Conservation (phyloP, 2,888 invertebrate species). For the Agapostemon virescens region DNA sequence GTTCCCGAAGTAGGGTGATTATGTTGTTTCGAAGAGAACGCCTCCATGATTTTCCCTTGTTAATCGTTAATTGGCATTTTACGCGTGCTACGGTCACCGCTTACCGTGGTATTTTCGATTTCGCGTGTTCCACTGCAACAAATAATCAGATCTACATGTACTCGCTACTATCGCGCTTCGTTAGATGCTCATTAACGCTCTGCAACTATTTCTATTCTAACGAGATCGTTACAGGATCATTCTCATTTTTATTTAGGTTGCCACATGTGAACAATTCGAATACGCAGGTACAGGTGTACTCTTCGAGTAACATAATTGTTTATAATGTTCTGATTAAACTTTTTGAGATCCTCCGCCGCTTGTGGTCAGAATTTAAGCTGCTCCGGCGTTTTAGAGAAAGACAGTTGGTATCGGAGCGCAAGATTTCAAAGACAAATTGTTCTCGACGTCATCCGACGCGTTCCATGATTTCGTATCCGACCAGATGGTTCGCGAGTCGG, state of each 20-base stretch:
- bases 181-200: neutral
- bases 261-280: neutral
- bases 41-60: slow-evolving; percentile 25
- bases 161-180: neutral
- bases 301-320: no score
- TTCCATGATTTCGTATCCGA: slow-evolving; percentile 28
- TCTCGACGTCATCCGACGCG: slow-evolving; percentile 19
- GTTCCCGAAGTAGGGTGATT: slow-evolving; percentile 23
- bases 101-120: slow-evolving; percentile 24
- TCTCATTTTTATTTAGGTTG: neutral
- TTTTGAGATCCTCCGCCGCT: neutral
- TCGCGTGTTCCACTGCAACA: neutral
- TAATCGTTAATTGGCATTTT: slow-evolving; percentile 42
- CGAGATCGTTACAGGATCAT: neutral
- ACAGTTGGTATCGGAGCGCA: slow-evolving; percentile 9
- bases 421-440: slow-evolving; percentile 39
- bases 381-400: neutral
- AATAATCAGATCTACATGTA: slow-evolving; percentile 1
- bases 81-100: neutral
- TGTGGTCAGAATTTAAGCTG: neutral
- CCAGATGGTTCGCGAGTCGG: slow-evolving; percentile 33
- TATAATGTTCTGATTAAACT: neutral
- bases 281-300: no score
- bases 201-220: neutral
- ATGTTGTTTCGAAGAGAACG: neutral